Percentiles rank a stretch among this genome's conserved stretches.
Evolutionary conservation across 2,113 vertebrate species (phyloP).

Genomic region (human): DNA sequence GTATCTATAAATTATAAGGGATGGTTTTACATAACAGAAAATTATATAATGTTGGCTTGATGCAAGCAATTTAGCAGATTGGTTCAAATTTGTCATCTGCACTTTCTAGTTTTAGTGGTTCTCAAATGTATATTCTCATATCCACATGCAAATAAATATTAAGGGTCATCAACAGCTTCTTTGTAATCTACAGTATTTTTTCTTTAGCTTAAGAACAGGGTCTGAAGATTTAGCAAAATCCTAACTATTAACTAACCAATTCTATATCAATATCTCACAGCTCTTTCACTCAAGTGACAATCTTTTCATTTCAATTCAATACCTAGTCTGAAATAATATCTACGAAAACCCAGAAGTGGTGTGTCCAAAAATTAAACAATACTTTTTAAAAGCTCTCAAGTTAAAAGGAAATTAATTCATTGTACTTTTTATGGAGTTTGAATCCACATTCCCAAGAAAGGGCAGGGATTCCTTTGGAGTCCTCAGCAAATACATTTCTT

Average conservation of each 20-base stretch:
- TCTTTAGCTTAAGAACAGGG: neutral
- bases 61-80: slow-evolving; percentile 31
- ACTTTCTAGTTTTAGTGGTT: neutral
- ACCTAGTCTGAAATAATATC: neutral
- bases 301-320: slow-evolving; percentile 1
- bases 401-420: slow-evolving; percentile 37
- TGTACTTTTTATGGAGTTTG: neutral
- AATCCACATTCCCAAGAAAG: neutral
- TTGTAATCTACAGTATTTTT: neutral
- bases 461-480: neutral
- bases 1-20: neutral
- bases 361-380: neutral
- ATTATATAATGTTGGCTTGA: slow-evolving; percentile 2
- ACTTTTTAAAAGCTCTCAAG: neutral
- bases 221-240: slow-evolving; percentile 1
- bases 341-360: neutral
- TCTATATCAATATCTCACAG: neutral
- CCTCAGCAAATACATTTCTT: neutral
- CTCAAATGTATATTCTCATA: neutral
- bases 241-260: slow-evolving; percentile 17
- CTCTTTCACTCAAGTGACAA: neutral
- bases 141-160: slow-evolving; percentile 35
- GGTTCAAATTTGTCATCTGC: slow-evolving; percentile 13
- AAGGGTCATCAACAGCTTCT: slow-evolving; percentile 9
- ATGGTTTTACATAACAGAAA: slow-evolving; percentile 5